Evolutionary conservation across 2,888 invertebrate genomes (phyloP), one percentile per base, ranked within the genome.

Genomic region (Charanyca ferruginea): DNA sequence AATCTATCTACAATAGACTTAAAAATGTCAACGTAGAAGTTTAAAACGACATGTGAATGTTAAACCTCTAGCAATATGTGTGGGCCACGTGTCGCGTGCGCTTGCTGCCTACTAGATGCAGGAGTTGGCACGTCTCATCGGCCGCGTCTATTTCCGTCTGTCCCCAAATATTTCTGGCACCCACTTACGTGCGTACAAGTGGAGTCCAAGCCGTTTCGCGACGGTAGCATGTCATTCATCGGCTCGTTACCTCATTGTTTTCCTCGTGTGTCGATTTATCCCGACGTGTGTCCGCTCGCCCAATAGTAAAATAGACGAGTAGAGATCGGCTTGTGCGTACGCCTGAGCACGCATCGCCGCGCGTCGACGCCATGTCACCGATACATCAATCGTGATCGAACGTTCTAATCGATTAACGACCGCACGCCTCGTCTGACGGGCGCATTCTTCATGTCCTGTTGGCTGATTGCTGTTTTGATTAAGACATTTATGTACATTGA

Each of bases 111-210:
- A 85, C 84, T 85, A 85, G 79, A 87, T 87, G 90, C 89, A 89
- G 88, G 83, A 92, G 90, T 94, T 95, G 95, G 95, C 95, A 94
- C 91, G 88, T 80, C 81, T 82, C 90, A 82, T 90, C 89, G 90
- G 85, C 81, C 90, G 86, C 77, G 84, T 91, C 94, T 95, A 95
- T 95, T 95, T 91, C 89, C 85, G 93, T 86, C 89, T 89, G 92
- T 91, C 93, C 91, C 92, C 92, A 93, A 92, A 94, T 92, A 94
- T 92, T 93, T 93, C 93, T 94, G 94, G 94, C 95, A 94, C 85
- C 87, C 88, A 91, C 90, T 91, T 89, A 87, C 85, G 84, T 89
- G 87, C 89, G 90, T 93, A 90, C 90, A 91, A 92, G 92, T 91
- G 91, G 84, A 86, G 86, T 89, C 85, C 83, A 89, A 86, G 86